Conservation (phyloP, 2,113 vertebrate species). For the Phalacrocorax aristotelis region DNA sequence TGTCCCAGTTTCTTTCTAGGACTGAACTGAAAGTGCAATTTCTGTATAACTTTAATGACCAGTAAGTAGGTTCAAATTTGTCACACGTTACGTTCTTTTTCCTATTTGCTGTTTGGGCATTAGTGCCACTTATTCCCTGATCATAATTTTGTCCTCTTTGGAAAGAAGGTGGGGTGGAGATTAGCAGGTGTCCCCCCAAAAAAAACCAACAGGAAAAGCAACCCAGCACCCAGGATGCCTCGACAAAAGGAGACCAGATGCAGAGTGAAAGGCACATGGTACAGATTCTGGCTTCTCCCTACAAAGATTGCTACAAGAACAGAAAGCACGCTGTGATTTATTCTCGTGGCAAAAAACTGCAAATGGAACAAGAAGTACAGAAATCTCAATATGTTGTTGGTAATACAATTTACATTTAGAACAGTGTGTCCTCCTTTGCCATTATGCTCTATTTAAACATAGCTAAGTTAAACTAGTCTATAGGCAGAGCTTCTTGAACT, state of each 20-base stretch:
- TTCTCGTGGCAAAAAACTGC: conserved; percentile 43
- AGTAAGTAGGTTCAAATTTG: background rate
- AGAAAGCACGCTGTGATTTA: conserved; percentile 60
- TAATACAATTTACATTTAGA: conserved; percentile 67
- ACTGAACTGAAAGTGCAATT: background rate
- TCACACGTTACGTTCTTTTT: background rate
- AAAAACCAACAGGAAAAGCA: background rate
- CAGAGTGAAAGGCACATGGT: conserved; percentile 10
- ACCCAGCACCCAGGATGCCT: background rate
- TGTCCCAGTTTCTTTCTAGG: background rate
- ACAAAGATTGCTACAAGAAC: conserved; percentile 21
- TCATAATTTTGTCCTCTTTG: background rate
- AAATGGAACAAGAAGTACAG: conserved; percentile 61
- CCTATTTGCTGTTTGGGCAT: background rate
- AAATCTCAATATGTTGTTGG: conserved; percentile 61
- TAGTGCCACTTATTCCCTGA: background rate
- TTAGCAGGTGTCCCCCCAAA: background rate
- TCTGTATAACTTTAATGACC: background rate
- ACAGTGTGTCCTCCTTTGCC: conserved; percentile 29
- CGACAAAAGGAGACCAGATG: conserved; percentile 34
- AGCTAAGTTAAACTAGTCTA: conserved; percentile 9
- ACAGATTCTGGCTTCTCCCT: conserved; percentile 23
- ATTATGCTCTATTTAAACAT: background rate
- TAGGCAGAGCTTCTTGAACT: conserved; percentile 14
- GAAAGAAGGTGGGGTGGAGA: background rate